phyloP scores from a whole-genome alignment of 1,140 invertebrate species.

The Sarcophaga peregrina region DNA sequence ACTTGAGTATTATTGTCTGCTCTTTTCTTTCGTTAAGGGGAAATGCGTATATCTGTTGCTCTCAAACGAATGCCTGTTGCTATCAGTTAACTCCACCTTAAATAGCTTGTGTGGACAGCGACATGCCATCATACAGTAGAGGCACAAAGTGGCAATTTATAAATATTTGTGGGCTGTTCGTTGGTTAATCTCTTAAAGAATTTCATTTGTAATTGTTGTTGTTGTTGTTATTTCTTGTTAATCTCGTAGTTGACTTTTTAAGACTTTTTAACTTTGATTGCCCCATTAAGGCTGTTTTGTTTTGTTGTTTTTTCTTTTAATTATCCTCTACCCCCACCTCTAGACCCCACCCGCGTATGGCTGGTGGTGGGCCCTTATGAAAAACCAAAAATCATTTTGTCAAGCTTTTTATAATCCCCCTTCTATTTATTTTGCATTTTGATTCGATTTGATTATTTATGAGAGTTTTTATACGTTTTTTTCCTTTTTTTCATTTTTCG shows the following conservation, averaged over 20 bases:
- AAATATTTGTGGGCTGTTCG: too few relatives aligned
- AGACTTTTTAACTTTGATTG: constrained; percentile 26
- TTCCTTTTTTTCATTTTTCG: too few relatives aligned
- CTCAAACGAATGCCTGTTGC: not conserved
- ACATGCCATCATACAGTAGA: too few relatives aligned
- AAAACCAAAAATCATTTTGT: not conserved
- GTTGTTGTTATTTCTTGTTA: constrained; percentile 12
- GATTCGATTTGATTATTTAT: constrained; percentile 21
- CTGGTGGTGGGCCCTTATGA: too few relatives aligned
- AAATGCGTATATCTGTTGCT: not conserved
- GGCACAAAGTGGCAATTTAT: too few relatives aligned
- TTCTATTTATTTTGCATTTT: constrained; percentile 6
- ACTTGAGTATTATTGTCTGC: not conserved
- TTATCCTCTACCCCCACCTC: not conserved
- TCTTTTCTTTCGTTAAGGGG: not conserved
- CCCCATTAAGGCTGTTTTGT: too few relatives aligned
- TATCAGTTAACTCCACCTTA: not conserved
- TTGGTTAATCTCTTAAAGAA: too few relatives aligned
- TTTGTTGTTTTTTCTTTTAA: not conserved
- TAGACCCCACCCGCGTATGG: too few relatives aligned
- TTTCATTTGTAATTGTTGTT: not conserved
- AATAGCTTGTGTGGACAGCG: too few relatives aligned
- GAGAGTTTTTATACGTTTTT: not conserved
- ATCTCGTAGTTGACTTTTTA: not conserved
- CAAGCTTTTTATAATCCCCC: not conserved